Conservation (phyloP, 2,888 invertebrate genomes). For the Bhutanitis thaidina region DNA sequence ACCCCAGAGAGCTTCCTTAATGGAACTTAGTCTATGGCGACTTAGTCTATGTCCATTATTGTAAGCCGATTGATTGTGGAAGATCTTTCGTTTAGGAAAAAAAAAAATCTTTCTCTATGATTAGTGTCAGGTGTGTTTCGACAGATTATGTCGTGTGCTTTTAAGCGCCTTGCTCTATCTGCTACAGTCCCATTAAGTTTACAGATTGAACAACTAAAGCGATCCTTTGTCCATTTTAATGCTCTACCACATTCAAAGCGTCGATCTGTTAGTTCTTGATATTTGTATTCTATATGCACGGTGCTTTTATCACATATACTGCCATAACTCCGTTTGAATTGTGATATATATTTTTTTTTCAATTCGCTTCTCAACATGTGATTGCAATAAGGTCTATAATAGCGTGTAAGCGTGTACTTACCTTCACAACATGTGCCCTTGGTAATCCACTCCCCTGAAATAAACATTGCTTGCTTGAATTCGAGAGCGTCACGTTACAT, state of each 20-base stretch:
- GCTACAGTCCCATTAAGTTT: slow-evolving; percentile 28
- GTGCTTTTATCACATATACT: too few species aligned
- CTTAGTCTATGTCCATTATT: too few species aligned
- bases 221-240: slow-evolving; percentile 3
- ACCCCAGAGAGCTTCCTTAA: too few species aligned
- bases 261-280: neutral
- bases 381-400: neutral
- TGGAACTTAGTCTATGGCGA: too few species aligned
- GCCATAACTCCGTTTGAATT: too few species aligned
- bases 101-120: too few species aligned
- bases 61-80: too few species aligned
- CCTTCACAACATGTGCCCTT: slow-evolving; percentile 68
- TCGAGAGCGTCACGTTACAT: slow-evolving; percentile 27
- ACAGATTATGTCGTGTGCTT: neutral
- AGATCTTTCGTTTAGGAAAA: too few species aligned
- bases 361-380: too few species aligned
- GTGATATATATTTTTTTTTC: too few species aligned
- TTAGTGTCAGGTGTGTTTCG: neutral
- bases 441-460: slow-evolving; percentile 73
- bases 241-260: slow-evolving; percentile 15
- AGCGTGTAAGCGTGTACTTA: slow-evolving; percentile 60
- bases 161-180: slow-evolving; percentile 8
- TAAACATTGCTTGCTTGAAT: slow-evolving; percentile 53
- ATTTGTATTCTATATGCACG: neutral
- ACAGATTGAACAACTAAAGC: slow-evolving; percentile 19